phyloP scores from a whole-genome alignment of 2,113 vertebrate species.

The Caretta caretta region DNA sequence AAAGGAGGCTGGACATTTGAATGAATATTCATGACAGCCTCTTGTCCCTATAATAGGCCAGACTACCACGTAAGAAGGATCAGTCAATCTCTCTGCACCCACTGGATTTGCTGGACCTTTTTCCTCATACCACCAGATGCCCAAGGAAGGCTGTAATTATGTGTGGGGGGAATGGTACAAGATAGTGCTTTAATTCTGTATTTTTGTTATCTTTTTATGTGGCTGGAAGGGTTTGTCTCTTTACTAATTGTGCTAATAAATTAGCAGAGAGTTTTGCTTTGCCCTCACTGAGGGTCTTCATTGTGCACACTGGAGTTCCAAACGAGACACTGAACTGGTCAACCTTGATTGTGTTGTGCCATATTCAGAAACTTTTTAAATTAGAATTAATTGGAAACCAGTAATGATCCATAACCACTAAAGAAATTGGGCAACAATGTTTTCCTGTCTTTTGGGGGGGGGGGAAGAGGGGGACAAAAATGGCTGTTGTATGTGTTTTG shows the following conservation, averaged over 20 bases:
- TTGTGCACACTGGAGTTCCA: neutral
- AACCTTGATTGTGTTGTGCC: neutral
- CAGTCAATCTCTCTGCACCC: neutral
- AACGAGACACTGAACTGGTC: neutral
- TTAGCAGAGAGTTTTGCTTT: neutral
- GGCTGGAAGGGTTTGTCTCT: neutral
- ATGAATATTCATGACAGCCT: neutral
- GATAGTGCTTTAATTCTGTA: neutral
- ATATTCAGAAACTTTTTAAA: neutral
- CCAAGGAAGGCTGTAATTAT: neutral
- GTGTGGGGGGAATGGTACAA: neutral
- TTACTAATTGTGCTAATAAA: neutral
- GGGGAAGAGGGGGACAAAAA: too few relatives aligned
- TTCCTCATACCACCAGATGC: neutral
- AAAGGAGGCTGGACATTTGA: neutral
- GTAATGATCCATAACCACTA: neutral
- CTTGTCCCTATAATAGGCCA: neutral
- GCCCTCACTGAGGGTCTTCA: neutral
- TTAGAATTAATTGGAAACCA: neutral
- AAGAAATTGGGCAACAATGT: neutral
- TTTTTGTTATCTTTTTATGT: neutral
- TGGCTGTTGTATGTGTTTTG: neutral
- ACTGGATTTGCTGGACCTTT: too few relatives aligned
- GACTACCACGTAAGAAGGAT: neutral
- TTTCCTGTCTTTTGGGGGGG: neutral